A percentile compares a stretch with the other conserved stretches of the same genome.
Evolutionary conservation across 2,113 vertebrate species (phyloP).

Genomic region (Ciconia boyciana): DNA sequence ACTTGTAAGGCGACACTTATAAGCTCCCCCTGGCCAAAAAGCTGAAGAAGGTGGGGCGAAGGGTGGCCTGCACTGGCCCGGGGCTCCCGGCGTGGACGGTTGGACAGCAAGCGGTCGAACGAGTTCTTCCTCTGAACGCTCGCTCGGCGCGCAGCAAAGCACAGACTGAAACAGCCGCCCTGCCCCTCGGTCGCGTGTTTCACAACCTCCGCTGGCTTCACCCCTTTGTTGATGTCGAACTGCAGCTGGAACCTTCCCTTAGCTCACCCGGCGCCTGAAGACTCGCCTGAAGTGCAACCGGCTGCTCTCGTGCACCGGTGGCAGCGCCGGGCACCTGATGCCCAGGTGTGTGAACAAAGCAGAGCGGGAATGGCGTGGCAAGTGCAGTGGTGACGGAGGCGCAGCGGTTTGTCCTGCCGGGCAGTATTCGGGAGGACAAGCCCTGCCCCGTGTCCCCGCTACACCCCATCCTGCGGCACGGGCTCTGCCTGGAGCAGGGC

Average conservation of each 20-base stretch:
- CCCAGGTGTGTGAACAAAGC: fast-evolving
- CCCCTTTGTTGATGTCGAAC: fast-evolving
- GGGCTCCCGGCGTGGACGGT: neutral
- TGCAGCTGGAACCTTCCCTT: neutral
- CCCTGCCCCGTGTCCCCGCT: neutral
- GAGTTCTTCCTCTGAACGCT: constrained; percentile 14
- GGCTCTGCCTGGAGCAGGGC: too few species aligned
- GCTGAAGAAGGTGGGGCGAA: neutral
- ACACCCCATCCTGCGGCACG: neutral
- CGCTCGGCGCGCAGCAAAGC: neutral
- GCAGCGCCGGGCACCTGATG: fast-evolving
- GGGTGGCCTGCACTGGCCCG: neutral
- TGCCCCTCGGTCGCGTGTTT: neutral
- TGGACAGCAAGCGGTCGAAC: neutral
- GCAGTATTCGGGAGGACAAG: fast-evolving
- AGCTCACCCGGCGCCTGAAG: neutral
- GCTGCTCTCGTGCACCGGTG: fast-evolving
- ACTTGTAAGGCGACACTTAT: neutral
- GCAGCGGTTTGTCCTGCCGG: neutral
- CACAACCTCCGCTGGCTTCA: neutral
- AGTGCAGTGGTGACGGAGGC: fast-evolving
- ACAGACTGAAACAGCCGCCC: neutral
- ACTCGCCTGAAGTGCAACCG: fast-evolving
- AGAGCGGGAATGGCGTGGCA: fast-evolving
- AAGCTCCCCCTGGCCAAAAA: neutral